phyloP scores from a whole-genome alignment of 2,113 vertebrate species.

The Onychostoma macrolepis region DNA sequence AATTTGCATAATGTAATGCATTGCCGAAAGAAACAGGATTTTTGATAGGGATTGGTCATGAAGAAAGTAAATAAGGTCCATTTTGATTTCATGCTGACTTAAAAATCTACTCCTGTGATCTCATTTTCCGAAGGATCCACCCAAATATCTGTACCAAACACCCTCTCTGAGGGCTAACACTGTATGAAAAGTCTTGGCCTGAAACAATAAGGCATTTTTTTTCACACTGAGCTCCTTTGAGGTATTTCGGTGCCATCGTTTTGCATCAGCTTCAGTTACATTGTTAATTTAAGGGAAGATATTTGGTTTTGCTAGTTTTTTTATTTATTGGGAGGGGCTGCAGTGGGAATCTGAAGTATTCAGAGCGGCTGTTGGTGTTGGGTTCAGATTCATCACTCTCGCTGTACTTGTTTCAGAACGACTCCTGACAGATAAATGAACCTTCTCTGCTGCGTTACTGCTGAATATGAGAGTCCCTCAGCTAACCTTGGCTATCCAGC shows the following conservation, averaged over 20 bases:
- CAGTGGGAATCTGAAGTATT: background rate
- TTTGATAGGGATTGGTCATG: background rate
- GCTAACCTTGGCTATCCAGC: background rate
- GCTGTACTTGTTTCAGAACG: background rate
- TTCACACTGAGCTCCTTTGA: background rate
- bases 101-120: background rate
- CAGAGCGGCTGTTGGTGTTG: too few relatives aligned
- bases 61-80: background rate
- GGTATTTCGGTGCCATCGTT: background rate
- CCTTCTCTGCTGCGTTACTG: background rate
- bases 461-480: conserved; percentile 1
- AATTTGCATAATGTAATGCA: background rate
- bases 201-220: background rate
- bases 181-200: background rate
- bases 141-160: background rate
- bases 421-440: background rate
- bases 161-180: background rate
- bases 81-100: background rate
- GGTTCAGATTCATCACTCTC: conserved; percentile 5
- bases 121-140: background rate
- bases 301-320: background rate
- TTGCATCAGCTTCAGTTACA: background rate
- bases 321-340: background rate
- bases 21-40: background rate
- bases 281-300: background rate